phyloP scores from a whole-genome alignment of 2,113 vertebrate species.

The Macrotis lagotis region DNA sequence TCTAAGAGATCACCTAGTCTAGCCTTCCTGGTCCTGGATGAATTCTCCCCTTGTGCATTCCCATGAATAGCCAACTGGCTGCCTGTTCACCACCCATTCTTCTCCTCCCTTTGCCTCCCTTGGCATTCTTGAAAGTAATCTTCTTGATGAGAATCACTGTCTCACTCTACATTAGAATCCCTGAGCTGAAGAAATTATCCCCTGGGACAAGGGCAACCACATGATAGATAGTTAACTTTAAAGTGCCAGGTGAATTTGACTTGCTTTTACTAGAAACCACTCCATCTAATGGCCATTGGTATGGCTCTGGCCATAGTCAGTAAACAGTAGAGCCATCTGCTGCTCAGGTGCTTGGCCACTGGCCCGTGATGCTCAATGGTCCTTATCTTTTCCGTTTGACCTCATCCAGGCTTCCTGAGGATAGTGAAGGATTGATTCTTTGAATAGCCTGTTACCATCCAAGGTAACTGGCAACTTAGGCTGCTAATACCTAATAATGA shows the following conservation, averaged over 20 bases:
- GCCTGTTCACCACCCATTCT: background rate
- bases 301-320: constrained; percentile 44
- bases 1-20: background rate
- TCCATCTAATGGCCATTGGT: constrained; percentile 22
- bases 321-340: constrained; percentile 10
- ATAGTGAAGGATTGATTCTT: background rate
- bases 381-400: constrained; percentile 49
- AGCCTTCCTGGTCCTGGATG: background rate
- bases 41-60: background rate
- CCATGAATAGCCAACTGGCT: background rate
- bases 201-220: background rate
- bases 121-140: constrained; percentile 32
- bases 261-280: constrained; percentile 5
- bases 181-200: constrained; percentile 50
- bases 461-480: background rate
- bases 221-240: background rate
- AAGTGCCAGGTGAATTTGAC: background rate
- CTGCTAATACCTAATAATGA: constrained; percentile 36
- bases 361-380: background rate
- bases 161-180: constrained; percentile 1
- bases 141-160: constrained; percentile 28
- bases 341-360: background rate
- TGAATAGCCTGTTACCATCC: background rate
- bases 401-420: constrained; percentile 24
- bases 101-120: constrained; percentile 37